phyloP scores from a whole-genome alignment of 1,140 invertebrate genomes.

The Limonius californicus region DNA sequence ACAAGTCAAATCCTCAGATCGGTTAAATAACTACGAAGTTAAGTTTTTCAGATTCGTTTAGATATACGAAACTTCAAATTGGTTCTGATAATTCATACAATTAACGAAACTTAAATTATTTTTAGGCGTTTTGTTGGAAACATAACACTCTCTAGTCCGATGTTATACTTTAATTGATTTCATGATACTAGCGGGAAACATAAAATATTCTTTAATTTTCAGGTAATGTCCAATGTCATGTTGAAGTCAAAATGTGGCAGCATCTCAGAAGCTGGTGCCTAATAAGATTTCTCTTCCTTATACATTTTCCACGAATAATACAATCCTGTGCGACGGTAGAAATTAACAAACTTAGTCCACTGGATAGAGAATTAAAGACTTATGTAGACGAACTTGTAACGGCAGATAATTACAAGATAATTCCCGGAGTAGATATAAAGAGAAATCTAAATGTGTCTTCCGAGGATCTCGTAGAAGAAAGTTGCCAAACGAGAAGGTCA shows the following conservation, averaged over 20 bases:
- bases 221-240: background rate
- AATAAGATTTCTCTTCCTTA: background rate
- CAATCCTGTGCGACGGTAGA: background rate
- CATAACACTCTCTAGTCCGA: no score
- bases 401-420: slow-evolving; percentile 47
- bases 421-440: slow-evolving; percentile 50
- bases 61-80: no score
- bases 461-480: slow-evolving; percentile 22
- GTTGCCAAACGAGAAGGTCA: background rate
- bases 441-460: slow-evolving; percentile 16
- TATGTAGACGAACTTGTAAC: slow-evolving; percentile 46
- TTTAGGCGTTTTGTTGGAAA: no score
- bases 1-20: no score
- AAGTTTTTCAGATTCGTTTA: no score
- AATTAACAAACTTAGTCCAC: background rate
- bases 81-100: no score
- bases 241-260: slow-evolving; percentile 4
- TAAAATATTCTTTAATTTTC: no score
- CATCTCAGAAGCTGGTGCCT: slow-evolving; percentile 6
- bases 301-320: background rate
- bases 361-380: slow-evolving; percentile 44
- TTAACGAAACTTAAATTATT: no score
- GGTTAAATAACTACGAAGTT: no score
- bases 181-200: no score
- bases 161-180: no score